phyloP scores from a whole-genome alignment of 92 coral and sea anemone species.

The Palythoa caribaeorum region DNA sequence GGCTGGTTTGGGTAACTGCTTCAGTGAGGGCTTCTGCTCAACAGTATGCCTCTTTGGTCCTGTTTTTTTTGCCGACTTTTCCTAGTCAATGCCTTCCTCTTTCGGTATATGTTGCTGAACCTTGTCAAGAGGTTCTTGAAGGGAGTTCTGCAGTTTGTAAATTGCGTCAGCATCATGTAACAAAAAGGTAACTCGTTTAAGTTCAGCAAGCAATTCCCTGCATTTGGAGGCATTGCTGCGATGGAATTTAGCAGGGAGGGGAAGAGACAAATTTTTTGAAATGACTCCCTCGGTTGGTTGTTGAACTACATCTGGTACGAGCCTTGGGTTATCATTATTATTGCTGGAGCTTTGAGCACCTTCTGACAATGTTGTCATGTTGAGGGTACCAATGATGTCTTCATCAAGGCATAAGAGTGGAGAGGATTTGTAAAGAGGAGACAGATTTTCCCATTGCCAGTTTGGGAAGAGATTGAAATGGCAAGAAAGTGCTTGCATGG shows the following conservation, averaged over 20 bases:
- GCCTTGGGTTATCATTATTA: not conserved
- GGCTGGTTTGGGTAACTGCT: not conserved
- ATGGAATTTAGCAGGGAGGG: conserved; percentile 1
- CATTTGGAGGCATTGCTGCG: conserved; percentile 17
- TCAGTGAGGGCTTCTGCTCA: conserved; percentile 1
- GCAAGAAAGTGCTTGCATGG: conserved; percentile 73
- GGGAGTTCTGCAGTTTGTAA: not conserved
- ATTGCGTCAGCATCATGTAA: conserved; percentile 44
- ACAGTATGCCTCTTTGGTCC: conserved; percentile 7
- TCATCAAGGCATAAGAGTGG: conserved; percentile 50
- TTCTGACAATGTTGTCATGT: not conserved
- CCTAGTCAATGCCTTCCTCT: conserved; percentile 58
- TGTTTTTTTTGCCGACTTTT: not conserved
- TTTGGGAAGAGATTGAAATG: conserved; percentile 44
- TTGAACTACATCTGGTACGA: not conserved
- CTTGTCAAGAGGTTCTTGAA: conserved; percentile 9
- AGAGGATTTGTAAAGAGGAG: conserved; percentile 50
- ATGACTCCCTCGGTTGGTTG: not conserved
- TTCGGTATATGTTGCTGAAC: conserved; percentile 19
- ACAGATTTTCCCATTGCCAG: conserved; percentile 59
- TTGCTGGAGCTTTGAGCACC: conserved; percentile 7
- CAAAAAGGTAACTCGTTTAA: conserved; percentile 27
- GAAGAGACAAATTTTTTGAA: not conserved
- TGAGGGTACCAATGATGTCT: conserved; percentile 30
- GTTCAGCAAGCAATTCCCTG: conserved; percentile 46